Conservation (phyloP, 2,113 vertebrate genomes). For the Patagioenas fasciata region DNA sequence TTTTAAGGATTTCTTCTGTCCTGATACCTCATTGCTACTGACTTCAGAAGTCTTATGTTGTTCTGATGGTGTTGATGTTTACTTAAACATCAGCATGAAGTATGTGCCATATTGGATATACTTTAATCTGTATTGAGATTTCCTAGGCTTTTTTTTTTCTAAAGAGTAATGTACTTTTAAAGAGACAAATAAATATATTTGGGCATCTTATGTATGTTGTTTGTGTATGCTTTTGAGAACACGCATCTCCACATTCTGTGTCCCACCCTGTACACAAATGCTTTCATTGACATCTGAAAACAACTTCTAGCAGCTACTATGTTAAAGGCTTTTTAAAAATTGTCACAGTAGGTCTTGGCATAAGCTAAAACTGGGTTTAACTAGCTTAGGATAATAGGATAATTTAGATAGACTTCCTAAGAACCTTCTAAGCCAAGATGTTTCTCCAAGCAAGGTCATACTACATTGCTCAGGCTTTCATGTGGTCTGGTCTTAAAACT, state of each 20-base stretch:
- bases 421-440: background rate
- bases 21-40: background rate
- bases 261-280: background rate
- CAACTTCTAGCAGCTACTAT: background rate
- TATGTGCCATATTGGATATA: background rate
- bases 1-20: conserved; percentile 22
- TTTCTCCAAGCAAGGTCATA: background rate
- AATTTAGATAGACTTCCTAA: background rate
- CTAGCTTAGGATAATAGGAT: background rate
- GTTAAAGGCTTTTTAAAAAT: background rate
- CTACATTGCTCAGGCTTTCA: background rate
- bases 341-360: background rate
- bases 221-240: conserved; percentile 20
- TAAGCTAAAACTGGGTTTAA: background rate
- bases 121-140: background rate
- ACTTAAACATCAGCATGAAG: background rate
- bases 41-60: background rate
- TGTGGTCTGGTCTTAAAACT: background rate
- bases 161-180: conserved; percentile 33
- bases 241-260: background rate
- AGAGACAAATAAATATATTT: conserved; percentile 60
- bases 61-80: conserved; percentile 12
- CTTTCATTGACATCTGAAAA: background rate
- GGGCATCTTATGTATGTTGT: conserved; percentile 20
- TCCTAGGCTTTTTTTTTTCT: background rate